A percentile compares a stretch with the other conserved stretches of the same genome.
phyloP scores from a whole-genome alignment of 2,888 invertebrate genomes.

The Platerodrilus igneus region DNA sequence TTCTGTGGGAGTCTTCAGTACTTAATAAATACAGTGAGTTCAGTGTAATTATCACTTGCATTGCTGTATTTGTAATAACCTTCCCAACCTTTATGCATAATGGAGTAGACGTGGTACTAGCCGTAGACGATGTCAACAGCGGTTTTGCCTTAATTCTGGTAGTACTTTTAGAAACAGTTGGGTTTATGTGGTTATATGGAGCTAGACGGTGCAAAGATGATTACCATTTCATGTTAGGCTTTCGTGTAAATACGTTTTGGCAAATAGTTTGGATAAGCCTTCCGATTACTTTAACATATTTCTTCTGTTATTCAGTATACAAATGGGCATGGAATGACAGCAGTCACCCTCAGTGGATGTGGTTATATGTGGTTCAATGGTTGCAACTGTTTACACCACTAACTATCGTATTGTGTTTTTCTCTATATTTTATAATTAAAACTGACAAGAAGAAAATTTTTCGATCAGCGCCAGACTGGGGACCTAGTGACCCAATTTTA shows the following conservation, averaged over 20 bases:
- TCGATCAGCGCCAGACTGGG: conserved; percentile 7
- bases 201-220: conserved; percentile 22
- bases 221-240: conserved; percentile 28
- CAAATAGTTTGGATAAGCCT: conserved; percentile 13
- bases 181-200: conserved; percentile 19
- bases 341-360: background rate
- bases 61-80: background rate
- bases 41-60: background rate
- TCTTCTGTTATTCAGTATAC: conserved; percentile 2
- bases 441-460: conserved; percentile 3
- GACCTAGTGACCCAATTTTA: conserved; percentile 9
- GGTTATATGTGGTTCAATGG: background rate
- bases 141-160: conserved; percentile 3
- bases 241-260: conserved; percentile 20
- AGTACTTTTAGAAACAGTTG: conserved; percentile 8
- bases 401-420: background rate
- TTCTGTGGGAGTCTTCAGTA: background rate
- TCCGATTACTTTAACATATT: conserved; percentile 9
- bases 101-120: background rate
- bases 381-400: background rate
- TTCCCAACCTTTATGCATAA: conserved; percentile 5
- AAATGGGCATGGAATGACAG: too few relatives aligned
- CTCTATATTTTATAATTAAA: background rate
- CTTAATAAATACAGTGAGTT: background rate
- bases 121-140: conserved; percentile 1